Base-by-base conservation (phyloP, 2,888 invertebrate genomes). In the Megastigmus dorsalis region DNA sequence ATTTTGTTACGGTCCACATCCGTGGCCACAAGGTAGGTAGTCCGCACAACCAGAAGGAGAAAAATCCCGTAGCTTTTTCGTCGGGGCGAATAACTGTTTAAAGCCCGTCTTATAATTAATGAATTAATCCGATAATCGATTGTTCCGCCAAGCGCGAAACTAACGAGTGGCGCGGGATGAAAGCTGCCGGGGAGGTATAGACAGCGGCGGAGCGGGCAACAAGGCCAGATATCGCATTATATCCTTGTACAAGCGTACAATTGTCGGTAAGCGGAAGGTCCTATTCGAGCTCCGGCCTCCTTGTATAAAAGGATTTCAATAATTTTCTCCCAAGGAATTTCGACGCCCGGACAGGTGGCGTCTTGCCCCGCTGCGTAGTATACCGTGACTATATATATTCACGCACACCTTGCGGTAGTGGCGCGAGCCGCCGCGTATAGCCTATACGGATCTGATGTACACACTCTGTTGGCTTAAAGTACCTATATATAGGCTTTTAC, bases 271-370 rank as follows among this genome's bases (percentile, higher is more conserved):
- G 7, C 43, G 43, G 13, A 48, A n/a, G 60, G 43, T 28, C 28
- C 38, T 38, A 36, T 74, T n/a, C n/a, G n/a, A n/a, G n/a, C 28
- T 23, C 18, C 50, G 41, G 1, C 4, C 20, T n/a, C 23, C 28
- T 36, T n/a, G n/a, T 30, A 33, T 43, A 43, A 30, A 41, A 83
- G 79, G 82, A 83, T 82, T 83, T 83, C 81, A 83, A 83, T 83
- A 82, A 83, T 82, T 80, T 77, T 79, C 76, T n/a, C 70, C 71
- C 74, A 78, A 84, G 85, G 83, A 87, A 86, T 81, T 85, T 87
- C 85, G 82, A 86, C 78, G 86, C 86, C 78, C 76, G 86, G 81
- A 77, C 84, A 86, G 83, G 85, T 84, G 82, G 83, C 80, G 81
- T 68, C 79, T 77, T 73, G n/a, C n/a, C 9, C 43, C 43, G 50